phyloP scores from a whole-genome alignment of 2,797 vertebrate species.

The Scomberomorus guttatus region DNA sequence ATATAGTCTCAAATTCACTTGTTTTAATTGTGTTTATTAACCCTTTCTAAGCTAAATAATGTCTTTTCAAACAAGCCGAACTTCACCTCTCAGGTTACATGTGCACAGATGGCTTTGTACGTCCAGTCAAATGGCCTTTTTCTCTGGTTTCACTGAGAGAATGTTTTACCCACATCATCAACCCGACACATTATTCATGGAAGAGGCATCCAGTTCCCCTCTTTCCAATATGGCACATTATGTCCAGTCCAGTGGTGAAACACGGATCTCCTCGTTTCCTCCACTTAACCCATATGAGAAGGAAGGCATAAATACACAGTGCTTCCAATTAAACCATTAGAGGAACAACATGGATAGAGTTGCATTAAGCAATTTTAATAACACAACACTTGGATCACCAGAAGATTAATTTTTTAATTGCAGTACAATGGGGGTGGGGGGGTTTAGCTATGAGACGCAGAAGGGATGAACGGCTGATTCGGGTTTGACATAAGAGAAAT shows the following conservation, averaged over 20 bases:
- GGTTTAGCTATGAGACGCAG: conserved; percentile 24
- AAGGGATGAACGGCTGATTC: neutral
- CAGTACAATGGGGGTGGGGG: neutral
- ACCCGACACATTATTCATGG: conserved; percentile 56
- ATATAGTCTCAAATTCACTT: neutral
- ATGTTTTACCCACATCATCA: conserved; percentile 67
- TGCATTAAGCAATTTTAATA: conserved; percentile 40
- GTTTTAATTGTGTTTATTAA: neutral
- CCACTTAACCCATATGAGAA: conserved; percentile 23
- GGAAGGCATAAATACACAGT: neutral
- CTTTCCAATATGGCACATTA: conserved; percentile 35
- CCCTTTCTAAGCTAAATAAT: neutral
- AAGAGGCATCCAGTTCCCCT: conserved; percentile 43
- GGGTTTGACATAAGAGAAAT: neutral
- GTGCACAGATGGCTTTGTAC: conserved; percentile 80
- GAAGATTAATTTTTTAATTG: conserved; percentile 13
- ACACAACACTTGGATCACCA: conserved; percentile 18
- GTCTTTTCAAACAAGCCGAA: conserved; percentile 8
- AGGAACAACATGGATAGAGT: conserved; percentile 17
- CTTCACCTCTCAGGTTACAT: conserved; percentile 79
- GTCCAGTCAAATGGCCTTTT: conserved; percentile 64
- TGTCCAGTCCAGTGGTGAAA: conserved; percentile 14
- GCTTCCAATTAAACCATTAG: conserved; percentile 37
- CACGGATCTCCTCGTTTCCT: conserved; percentile 19
- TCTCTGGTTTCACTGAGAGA: conserved; percentile 71